Percentiles rank a stretch among this genome's conserved stretches.
These are phyloP conservation scores for Malurus splendens DNA, from an alignment of 2,797 vertebrate genomes.

Conservation along the genomic window DNA sequence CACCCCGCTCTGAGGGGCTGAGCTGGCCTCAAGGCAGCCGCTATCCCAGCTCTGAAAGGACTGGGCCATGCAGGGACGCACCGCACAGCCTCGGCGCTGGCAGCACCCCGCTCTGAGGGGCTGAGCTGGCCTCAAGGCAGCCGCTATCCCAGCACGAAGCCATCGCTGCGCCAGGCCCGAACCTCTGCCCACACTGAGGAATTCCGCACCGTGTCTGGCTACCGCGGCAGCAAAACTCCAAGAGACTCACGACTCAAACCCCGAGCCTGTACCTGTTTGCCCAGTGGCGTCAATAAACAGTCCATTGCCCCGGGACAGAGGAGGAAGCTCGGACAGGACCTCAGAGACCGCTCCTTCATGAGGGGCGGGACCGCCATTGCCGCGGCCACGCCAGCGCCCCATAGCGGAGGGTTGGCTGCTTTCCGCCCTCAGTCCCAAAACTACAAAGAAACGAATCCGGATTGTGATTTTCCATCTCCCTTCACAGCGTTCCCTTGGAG, in stretches of 20 bases:
- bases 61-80: accelerated
- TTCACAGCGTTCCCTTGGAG: not conserved
- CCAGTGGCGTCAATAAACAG: accelerated
- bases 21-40: accelerated
- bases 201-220: accelerated
- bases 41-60: accelerated
- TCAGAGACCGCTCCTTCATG: accelerated
- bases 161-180: accelerated
- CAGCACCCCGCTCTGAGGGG: not conserved
- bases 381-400: not conserved
- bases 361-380: not conserved
- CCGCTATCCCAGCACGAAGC: accelerated
- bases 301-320: accelerated
- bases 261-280: accelerated
- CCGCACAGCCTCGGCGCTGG: accelerated
- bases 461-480: not conserved
- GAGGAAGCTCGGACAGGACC: accelerated
- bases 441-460: accelerated
- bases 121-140: not conserved
- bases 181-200: accelerated
- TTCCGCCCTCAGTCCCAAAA: accelerated
- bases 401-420: accelerated
- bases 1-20: not conserved
- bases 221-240: not conserved
- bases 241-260: accelerated